Base-by-base conservation (phyloP, 2,113 vertebrate genomes). In the Microcebus murinus region DNA sequence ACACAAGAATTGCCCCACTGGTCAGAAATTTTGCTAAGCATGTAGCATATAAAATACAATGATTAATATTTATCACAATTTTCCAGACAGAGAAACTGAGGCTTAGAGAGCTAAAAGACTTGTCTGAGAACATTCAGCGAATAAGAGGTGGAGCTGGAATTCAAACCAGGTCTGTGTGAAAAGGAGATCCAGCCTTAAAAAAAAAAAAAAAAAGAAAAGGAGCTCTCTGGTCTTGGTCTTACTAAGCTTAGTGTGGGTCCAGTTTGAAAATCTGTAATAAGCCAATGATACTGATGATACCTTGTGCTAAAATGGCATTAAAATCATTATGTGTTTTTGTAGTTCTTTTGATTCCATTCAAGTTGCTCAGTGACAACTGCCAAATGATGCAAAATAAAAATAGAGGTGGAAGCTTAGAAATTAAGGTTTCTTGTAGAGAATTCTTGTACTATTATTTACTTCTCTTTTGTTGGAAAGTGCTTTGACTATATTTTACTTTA, bases 381-480 rank as follows among this genome's bases (percentile, higher is more conserved):
- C 91, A 97, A 93, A 79, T 82, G 55, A 97, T 97, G 93, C 94
- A 87, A 97, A 96, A 93, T 96, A 67, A 79, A 96, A 88, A 87
- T 92, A 92, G 9, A 34, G 71, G 36, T 87, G 68, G 73, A 97
- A 86, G 86, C 98, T 97, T 98, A 98, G 96, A 96, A 97, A 98
- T 96, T 70, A 91, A 94, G 94, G 57, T 92, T 85, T 96, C 92
- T 45, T 85, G 20, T 80, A 52, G 89, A 93, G 95, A 82, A 61
- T 89, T 36, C 82, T 57, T 95, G 87, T 97, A 97, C 96, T 96
- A 97, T 85, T 97, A 50, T 74, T 77, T 67, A 61, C 48, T 85
- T 97, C 15, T 91, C 61, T 87, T 82, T 65, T 94, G 76, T 55
- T 93, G 42, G 18, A 50, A 68, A 73, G 50, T 84, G 36, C 36